Base-by-base conservation (phyloP, 2,113 vertebrate species). In the Lichenostomus cassidix region DNA sequence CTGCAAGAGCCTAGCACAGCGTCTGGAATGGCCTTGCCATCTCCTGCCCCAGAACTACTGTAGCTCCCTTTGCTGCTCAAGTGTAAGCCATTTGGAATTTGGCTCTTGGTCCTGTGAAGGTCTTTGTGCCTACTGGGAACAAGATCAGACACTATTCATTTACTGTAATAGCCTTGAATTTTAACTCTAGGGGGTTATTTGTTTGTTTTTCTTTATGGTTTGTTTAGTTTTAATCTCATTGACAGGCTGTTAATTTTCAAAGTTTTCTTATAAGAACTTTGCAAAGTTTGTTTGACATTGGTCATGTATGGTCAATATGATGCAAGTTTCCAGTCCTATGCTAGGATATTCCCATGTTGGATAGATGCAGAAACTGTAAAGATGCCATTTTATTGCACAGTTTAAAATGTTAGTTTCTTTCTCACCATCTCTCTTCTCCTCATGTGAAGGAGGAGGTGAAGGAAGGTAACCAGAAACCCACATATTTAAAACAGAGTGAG, bases 401-500 rank as follows among this genome's bases (percentile, higher is more conserved):
- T 28, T 91, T 52, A 44, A 68, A 84, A 77, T 33, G 25, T 80
- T 83, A 7, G 12, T 33, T 74, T 81, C 15, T 44, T 70, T 82
- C 39, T 90, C 15, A 65, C 74, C 16, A 23, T 86, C 46, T 39
- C 49, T 63, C 42, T 68, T 81, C 2, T 8, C 47, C 46, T 67
- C 13, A 2, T 59, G 29, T 78, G 92, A 78, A 81, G 76, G 63
- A 88, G 56, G 56, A 59, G 83, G 70, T 83, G 41, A 78, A 78
- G 31, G 56, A 86, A 90, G 59, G 86, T 83, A 95, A 90, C 82
- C 62, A 91, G 62, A 88, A 94, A 93, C 64, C 60, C 80, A 75
- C 29, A 16, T 71, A 89, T 90, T 94, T 87, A 96, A 96, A 96
- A n/a, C 49, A 93, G 79, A 85, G 35, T 35, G 56, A 90, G 84